Percentiles rank a stretch among this genome's conserved stretches.
These are phyloP conservation scores for Philotrypesis tridentata DNA, from an alignment of 1,140 invertebrate genomes.

Conservation along the genomic window DNA sequence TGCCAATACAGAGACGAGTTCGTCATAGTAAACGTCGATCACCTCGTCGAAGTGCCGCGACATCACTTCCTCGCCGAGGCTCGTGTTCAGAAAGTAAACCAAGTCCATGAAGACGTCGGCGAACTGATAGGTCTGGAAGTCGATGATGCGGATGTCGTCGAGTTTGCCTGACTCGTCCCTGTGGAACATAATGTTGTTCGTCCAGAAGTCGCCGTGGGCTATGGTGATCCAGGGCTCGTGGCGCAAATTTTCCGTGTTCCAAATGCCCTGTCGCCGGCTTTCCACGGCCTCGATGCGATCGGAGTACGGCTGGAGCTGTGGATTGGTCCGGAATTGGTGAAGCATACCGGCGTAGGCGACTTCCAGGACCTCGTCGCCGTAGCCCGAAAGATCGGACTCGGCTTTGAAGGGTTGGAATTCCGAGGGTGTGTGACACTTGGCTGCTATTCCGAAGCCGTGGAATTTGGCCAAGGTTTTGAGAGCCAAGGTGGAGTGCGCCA, in stretches of 20 bases:
- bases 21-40: constrained; percentile 73
- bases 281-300: constrained; percentile 24
- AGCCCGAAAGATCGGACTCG: not conserved
- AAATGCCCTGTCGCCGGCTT: not conserved
- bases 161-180: not conserved
- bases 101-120: not conserved
- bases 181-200: constrained; percentile 16
- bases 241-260: constrained; percentile 36
- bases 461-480: constrained; percentile 73
- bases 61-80: constrained; percentile 57
- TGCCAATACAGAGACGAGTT: constrained; percentile 65
- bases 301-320: constrained; percentile 54
- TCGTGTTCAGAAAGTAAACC: not conserved
- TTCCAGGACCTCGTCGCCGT: not conserved
- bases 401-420: constrained; percentile 68
- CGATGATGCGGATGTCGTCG: constrained; percentile 3
- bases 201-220: constrained; percentile 21
- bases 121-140: not conserved
- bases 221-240: constrained; percentile 24
- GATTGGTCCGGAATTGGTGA: constrained; percentile 58
- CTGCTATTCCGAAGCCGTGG: constrained; percentile 74
- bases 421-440: constrained; percentile 69
- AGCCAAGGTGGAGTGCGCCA: constrained; percentile 67
- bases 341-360: not conserved
- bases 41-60: constrained; percentile 67